Conservation (phyloP, 2,113 vertebrate genomes). For the Colossoma macropomum region DNA sequence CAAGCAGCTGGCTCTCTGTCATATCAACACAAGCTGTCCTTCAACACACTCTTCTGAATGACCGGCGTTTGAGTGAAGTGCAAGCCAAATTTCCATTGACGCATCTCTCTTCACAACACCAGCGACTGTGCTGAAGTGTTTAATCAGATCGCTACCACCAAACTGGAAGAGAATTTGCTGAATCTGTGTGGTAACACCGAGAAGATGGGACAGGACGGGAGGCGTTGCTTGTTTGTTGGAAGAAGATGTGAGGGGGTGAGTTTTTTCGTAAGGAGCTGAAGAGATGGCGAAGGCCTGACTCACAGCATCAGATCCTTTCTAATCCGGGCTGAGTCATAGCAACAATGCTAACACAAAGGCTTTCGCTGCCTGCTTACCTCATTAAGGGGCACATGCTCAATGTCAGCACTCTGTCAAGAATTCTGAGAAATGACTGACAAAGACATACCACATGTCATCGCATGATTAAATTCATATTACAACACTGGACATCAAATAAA, state of each 20-base stretch:
- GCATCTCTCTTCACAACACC: constrained; percentile 62
- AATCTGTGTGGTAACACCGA: constrained; percentile 51
- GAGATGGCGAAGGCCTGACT: constrained; percentile 71
- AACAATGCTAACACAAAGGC: constrained; percentile 67
- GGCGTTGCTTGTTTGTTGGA: constrained; percentile 52
- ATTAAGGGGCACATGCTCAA: constrained; percentile 72
- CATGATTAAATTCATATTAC: not conserved
- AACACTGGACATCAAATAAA: not conserved
- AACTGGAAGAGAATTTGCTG: constrained; percentile 51
- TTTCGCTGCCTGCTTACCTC: constrained; percentile 69
- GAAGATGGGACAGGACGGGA: constrained; percentile 39
- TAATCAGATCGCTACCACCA: constrained; percentile 60
- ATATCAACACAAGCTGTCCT: constrained; percentile 73
- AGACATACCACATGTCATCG: constrained; percentile 12
- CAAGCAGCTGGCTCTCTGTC: constrained; percentile 69
- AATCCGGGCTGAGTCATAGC: constrained; percentile 77
- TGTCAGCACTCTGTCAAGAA: constrained; percentile 68
- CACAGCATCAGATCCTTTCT: constrained; percentile 74
- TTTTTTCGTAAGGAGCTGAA: constrained; percentile 65
- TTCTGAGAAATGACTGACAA: constrained; percentile 40
- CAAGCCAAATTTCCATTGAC: constrained; percentile 61
- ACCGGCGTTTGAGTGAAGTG: constrained; percentile 70
- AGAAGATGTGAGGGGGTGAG: constrained; percentile 60
- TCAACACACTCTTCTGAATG: constrained; percentile 69
- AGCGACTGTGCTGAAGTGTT: constrained; percentile 51